Conservation (phyloP, 2,113 vertebrate species). For the Spea multiplicata region DNA sequence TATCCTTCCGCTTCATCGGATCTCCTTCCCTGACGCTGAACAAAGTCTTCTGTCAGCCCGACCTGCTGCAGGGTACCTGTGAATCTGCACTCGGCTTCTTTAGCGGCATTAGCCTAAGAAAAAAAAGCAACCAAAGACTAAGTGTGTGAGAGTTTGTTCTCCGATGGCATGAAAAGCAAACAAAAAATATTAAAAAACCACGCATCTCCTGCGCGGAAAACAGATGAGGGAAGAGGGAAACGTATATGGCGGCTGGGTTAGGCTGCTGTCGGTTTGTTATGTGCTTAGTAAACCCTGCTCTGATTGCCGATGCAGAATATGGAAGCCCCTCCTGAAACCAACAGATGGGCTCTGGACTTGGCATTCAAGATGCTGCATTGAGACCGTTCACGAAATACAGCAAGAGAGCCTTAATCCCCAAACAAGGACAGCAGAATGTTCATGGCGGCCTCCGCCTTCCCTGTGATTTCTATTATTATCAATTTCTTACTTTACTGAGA, state of each 20-base stretch:
- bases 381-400: no score
- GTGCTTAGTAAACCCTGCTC: no score
- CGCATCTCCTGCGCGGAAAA: no score
- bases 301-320: no score
- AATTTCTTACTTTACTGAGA: conserved; percentile 71
- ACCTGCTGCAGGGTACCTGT: conserved; percentile 71
- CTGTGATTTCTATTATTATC: neutral
- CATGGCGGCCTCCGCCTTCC: neutral
- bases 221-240: no score
- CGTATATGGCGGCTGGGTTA: no score
- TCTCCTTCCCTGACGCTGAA: conserved; percentile 68
- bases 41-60: conserved; percentile 82
- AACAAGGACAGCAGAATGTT: neutral
- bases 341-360: no score
- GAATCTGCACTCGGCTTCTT: conserved; percentile 74
- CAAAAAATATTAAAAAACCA: neutral
- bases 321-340: no score
- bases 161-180: neutral
- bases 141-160: neutral
- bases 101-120: conserved; percentile 72
- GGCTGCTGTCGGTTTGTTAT: no score
- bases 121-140: neutral
- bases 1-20: neutral
- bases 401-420: no score
- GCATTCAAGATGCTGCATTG: no score